Evolutionary conservation across 2,797 vertebrate species (phyloP).

Genomic region (Lepilemur septentrionalis): DNA sequence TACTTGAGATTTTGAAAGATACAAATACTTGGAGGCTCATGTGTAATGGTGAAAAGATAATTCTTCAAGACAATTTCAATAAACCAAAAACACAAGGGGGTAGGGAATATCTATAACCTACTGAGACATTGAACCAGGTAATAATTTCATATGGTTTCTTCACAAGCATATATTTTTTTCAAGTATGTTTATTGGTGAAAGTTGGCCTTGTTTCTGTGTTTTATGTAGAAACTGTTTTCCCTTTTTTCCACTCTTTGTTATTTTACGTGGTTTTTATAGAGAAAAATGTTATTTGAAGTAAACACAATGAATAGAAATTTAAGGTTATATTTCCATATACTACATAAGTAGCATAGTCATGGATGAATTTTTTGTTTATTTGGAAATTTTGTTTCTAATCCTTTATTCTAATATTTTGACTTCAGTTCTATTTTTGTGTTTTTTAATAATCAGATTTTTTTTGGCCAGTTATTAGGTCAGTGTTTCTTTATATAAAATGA

Average conservation of each 20-base stretch:
- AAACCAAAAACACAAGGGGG: slow-evolving; percentile 42
- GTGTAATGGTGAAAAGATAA: slow-evolving; percentile 62
- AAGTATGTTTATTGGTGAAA: not conserved
- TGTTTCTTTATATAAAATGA: slow-evolving; percentile 33
- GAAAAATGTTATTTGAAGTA: slow-evolving; percentile 17
- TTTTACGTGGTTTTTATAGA: not conserved
- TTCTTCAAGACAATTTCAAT: slow-evolving; percentile 76
- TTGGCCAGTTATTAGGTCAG: not conserved
- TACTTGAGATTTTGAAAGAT: slow-evolving; percentile 44
- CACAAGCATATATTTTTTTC: not conserved
- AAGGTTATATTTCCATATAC: not conserved
- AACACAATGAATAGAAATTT: not conserved
- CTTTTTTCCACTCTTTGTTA: not conserved
- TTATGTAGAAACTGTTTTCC: slow-evolving; percentile 8
- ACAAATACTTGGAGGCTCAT: slow-evolving; percentile 56
- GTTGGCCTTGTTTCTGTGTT: not conserved
- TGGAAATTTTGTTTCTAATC: slow-evolving; percentile 29
- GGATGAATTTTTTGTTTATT: not conserved
- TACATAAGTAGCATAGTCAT: not conserved
- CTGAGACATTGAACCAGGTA: not conserved
- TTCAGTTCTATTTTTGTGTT: not conserved
- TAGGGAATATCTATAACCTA: not conserved
- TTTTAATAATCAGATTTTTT: not conserved
- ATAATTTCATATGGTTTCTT: not conserved
- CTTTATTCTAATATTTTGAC: not conserved